Conservation (phyloP, 2,888 invertebrate species). For the Augiades crinisus region DNA sequence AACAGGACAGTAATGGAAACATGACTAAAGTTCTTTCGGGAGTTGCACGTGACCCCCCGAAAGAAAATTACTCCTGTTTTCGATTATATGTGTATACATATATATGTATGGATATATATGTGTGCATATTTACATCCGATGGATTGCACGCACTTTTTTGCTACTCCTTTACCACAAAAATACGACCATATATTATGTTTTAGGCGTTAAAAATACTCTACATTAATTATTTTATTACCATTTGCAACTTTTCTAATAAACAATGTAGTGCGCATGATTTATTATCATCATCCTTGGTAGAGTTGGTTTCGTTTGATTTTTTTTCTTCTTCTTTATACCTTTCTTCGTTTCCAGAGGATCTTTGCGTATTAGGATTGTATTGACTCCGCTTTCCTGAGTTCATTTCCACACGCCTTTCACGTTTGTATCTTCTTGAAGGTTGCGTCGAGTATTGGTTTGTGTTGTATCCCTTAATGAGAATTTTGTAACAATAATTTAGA, state of each 20-base stretch:
- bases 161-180: no score
- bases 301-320: slow-evolving; percentile 47
- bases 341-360: slow-evolving; percentile 43
- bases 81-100: no score
- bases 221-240: slow-evolving; percentile 73
- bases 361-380: slow-evolving; percentile 63
- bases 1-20: no score
- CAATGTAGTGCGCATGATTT: slow-evolving; percentile 84
- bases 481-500: no score
- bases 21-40: no score
- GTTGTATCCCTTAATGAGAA: slow-evolving; percentile 35
- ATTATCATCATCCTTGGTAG: slow-evolving; percentile 45
- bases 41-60: no score
- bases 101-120: no score
- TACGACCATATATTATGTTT: no score
- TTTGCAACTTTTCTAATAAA: slow-evolving; percentile 84
- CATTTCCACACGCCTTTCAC: slow-evolving; percentile 52
- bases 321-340: slow-evolving; percentile 45
- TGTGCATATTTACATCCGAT: no score
- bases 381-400: slow-evolving; percentile 71
- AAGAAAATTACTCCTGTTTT: no score
- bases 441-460: slow-evolving; percentile 47
- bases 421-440: slow-evolving; percentile 51
- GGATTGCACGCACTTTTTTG: no score
- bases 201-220: no score